These are phyloP conservation scores for Chironomus tentans DNA, from an alignment of 2,888 invertebrate genomes.

Conservation along the genomic window DNA sequence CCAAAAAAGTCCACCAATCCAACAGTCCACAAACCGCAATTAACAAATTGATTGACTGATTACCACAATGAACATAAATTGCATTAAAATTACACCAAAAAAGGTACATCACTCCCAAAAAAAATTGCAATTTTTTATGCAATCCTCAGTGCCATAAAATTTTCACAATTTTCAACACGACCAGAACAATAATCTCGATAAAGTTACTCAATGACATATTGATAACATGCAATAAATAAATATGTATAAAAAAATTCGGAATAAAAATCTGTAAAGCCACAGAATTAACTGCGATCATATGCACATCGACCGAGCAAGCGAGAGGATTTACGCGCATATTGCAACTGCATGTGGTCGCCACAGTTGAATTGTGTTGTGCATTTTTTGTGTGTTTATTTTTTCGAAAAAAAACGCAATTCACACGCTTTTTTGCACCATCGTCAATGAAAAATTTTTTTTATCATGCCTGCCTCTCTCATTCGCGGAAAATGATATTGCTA, in stretches of 20 bases:
- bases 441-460: neutral
- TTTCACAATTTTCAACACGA: no score
- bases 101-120: no score
- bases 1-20: no score
- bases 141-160: no score
- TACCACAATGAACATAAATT: no score
- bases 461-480: neutral
- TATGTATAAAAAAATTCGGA: neutral
- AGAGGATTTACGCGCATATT: neutral
- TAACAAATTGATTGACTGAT: no score
- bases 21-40: no score
- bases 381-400: neutral
- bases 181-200: neutral
- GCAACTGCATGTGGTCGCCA: neutral
- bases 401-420: conserved; percentile 2
- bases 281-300: neutral
- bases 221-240: neutral
- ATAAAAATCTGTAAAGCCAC: neutral
- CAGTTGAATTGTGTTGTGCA: neutral
- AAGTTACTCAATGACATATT: neutral
- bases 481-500: neutral
- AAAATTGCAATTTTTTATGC: no score
- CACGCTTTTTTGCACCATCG: neutral
- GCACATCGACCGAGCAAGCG: neutral
- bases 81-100: no score